Evolutionary conservation across 2,888 invertebrate species (phyloP).

Genomic region (Escarpia spicata): DNA sequence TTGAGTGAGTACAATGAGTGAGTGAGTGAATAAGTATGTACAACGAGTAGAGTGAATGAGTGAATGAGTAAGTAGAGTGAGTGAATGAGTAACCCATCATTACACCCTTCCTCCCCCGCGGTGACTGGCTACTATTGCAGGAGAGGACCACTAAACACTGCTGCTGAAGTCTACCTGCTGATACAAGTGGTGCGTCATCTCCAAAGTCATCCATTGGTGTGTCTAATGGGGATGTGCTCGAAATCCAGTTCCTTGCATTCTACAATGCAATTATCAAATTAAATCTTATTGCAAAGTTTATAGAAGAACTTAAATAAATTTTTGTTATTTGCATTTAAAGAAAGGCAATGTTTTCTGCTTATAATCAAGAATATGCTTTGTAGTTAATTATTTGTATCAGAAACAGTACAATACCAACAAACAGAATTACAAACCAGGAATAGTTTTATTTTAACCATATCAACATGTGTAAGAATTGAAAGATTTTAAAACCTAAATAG

Average conservation of each 20-base stretch:
- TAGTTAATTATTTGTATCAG: not conserved
- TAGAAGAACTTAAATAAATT: not conserved
- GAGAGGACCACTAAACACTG: not conserved
- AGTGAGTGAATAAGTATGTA: no score
- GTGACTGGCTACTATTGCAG: no score
- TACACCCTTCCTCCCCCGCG: no score
- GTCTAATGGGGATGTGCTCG: slow-evolving; percentile 51
- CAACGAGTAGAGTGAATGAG: no score
- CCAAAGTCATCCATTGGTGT: slow-evolving; percentile 41
- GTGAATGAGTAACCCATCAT: no score
- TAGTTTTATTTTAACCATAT: not conserved
- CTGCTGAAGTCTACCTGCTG: slow-evolving; percentile 51
- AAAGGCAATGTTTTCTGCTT: no score
- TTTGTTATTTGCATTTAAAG: not conserved
- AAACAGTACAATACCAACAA: not conserved
- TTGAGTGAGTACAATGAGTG: no score
- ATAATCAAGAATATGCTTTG: not conserved
- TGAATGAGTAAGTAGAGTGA: no score
- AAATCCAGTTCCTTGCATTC: slow-evolving; percentile 59
- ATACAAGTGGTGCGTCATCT: slow-evolving; percentile 48
- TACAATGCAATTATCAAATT: slow-evolving; percentile 38
- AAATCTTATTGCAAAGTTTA: not conserved
- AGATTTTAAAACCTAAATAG: no score
- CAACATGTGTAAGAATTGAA: no score
- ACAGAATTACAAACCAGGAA: not conserved